These are phyloP conservation scores for Himalopsyche japonica DNA, from an alignment of 2,888 invertebrate genomes.

Conservation along the genomic window DNA sequence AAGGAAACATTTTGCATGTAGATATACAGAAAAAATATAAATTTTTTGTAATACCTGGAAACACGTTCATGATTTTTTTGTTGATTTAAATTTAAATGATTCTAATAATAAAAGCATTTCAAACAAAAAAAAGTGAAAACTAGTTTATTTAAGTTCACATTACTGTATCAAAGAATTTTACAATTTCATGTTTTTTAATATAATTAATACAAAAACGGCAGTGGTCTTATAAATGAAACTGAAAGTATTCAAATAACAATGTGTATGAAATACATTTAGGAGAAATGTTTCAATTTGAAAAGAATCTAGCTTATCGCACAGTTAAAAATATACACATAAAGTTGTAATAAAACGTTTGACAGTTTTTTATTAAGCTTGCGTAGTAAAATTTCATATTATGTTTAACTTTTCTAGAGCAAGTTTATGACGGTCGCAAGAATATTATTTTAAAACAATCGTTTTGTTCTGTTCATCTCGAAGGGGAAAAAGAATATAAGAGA, in stretches of 20 bases:
- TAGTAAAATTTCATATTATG: not conserved
- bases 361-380: not conserved
- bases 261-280: not conserved
- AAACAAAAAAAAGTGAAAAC: no score
- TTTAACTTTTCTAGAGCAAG: not conserved
- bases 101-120: no score
- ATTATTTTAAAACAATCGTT: not conserved
- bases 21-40: no score
- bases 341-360: not conserved
- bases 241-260: not conserved
- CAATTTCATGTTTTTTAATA: not conserved
- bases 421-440: not conserved
- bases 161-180: not conserved
- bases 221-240: not conserved
- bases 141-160: no score
- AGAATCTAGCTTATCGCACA: not conserved
- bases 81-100: no score
- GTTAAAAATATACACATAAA: not conserved
- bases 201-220: not conserved
- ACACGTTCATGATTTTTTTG: no score
- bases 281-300: not conserved
- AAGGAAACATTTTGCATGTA: not conserved
- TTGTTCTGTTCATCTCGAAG: not conserved
- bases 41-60: no score
- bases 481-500: not conserved